Base-by-base conservation (phyloP, 2,113 vertebrate genomes). In the Rhinichthys klamathensis region DNA sequence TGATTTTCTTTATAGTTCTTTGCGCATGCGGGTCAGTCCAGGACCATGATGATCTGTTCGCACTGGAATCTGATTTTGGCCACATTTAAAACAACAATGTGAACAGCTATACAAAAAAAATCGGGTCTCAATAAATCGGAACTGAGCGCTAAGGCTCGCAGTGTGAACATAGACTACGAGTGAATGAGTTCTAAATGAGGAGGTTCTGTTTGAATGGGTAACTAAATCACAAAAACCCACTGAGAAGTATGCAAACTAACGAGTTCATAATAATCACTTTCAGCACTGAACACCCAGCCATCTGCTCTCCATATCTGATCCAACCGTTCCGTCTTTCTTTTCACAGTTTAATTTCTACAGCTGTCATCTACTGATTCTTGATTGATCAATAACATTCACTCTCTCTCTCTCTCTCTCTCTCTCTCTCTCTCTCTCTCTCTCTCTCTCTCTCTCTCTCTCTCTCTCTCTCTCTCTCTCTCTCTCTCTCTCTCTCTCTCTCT, bases 261-360 rank as follows among this genome's bases (percentile, higher is more conserved):
- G 4, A 74, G 41, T 27, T 46, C 41, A 73, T 44, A n/a, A 23
- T 72, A 72, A 73, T 73, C 38, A 44, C 23, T 46, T 23, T 72
- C 10, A 44, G 32, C 54, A 79, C 4, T 80, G 3, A 63, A 2
- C 58, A 46, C 23, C 16, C 16, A 67, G 27, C 18, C 41, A 80
- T 65, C 58, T 65, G 78, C 38, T 51, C 44, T 69, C n/a, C 78
- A 69, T 69, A 21, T 54, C 61, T 69, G 27, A 67, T 44, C 16
- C 21, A 3, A 76, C 41, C 6, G 6, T 4, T 15, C 70, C 0
- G 5, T 25, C 41, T 73, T 73, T 9, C n/a, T 46, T 49, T 74
- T 44, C 12, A 11, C 12, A 38, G 16, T 85, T 41, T 25, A 2
- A 74, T 73, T 35, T 12, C 44, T 75, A 8, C 85, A 51, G 56